phyloP scores from a whole-genome alignment of 2,113 vertebrate genomes.

The Phrynosoma blainvillii region DNA sequence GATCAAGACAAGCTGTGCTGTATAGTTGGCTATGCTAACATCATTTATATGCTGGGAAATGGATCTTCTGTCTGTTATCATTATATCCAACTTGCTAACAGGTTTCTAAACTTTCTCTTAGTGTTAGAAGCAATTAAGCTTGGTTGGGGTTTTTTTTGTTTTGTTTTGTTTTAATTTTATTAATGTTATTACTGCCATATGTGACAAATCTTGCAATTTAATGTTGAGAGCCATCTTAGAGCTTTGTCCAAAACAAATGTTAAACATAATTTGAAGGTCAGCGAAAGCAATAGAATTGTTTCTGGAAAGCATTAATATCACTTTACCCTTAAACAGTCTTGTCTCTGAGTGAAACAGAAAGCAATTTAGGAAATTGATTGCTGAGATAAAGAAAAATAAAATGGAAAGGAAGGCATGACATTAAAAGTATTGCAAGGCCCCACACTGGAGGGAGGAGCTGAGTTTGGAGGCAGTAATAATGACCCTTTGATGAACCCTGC shows the following conservation, averaged over 20 bases:
- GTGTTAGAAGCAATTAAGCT: slow-evolving; percentile 55
- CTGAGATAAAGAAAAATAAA: slow-evolving; percentile 38
- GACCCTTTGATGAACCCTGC: not conserved
- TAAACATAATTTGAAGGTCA: slow-evolving; percentile 70
- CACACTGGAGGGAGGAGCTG: not conserved
- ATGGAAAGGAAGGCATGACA: slow-evolving; percentile 42
- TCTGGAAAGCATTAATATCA: slow-evolving; percentile 66
- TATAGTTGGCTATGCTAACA: not conserved
- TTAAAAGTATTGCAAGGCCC: slow-evolving; percentile 15
- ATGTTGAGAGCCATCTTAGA: slow-evolving; percentile 45
- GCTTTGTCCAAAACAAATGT: slow-evolving; percentile 62
- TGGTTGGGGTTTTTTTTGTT: slow-evolving; percentile 49
- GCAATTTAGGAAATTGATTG: slow-evolving; percentile 60
- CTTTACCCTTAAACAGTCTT: slow-evolving; percentile 58
- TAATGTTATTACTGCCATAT: slow-evolving; percentile 50
- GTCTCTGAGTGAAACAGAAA: slow-evolving; percentile 46
- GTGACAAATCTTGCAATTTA: slow-evolving; percentile 62
- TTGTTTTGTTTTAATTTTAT: slow-evolving; percentile 50
- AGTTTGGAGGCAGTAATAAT: not conserved
- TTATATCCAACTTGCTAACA: slow-evolving; percentile 58
- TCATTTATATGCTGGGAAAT: slow-evolving; percentile 40
- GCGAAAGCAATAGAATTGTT: slow-evolving; percentile 58
- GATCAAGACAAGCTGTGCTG: not conserved
- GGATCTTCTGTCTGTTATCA: slow-evolving; percentile 48
- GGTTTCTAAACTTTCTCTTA: slow-evolving; percentile 53